A percentile compares a stretch with the other conserved stretches of the same genome.
Conservation (phyloP, 2,888 invertebrate genomes). For the Danaus chrysippus region DNA sequence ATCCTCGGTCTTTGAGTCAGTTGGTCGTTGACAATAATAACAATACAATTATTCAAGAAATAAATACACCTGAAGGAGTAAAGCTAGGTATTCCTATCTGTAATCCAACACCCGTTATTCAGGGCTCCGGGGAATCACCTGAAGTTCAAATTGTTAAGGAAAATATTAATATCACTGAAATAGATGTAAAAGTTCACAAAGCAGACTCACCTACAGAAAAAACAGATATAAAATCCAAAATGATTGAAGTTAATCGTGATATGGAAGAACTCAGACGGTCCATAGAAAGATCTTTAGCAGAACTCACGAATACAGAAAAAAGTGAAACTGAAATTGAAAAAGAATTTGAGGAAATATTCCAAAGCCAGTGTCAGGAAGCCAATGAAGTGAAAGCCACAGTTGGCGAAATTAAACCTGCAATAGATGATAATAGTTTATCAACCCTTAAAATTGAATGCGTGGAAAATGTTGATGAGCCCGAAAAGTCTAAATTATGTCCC, state of each 20-base stretch:
- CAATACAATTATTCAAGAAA: conserved; percentile 59
- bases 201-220: conserved; percentile 43
- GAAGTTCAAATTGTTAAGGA: conserved; percentile 38
- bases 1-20: conserved; percentile 59
- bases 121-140: conserved; percentile 50
- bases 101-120: conserved; percentile 43
- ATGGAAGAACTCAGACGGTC: conserved; percentile 67
- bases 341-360: conserved; percentile 31
- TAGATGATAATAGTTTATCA: not conserved
- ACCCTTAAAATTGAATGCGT: not conserved
- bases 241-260: conserved; percentile 68
- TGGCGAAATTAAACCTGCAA: not conserved
- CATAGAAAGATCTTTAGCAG: conserved; percentile 68
- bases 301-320: conserved; percentile 58
- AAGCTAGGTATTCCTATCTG: conserved; percentile 39
- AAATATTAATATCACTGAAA: conserved; percentile 34
- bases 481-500: not conserved
- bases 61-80: conserved; percentile 40
- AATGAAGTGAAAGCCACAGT: not conserved
- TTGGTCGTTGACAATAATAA: conserved; percentile 59
- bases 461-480: not conserved
- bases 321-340: conserved; percentile 48
- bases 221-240: conserved; percentile 66
- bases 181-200: conserved; percentile 33
- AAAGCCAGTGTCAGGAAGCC: conserved; percentile 14